Percentiles rank a stretch among this genome's conserved stretches.
These are phyloP conservation scores for Gallinago undulata DNA, from an alignment of 2,113 vertebrate species.

Conservation along the genomic window DNA sequence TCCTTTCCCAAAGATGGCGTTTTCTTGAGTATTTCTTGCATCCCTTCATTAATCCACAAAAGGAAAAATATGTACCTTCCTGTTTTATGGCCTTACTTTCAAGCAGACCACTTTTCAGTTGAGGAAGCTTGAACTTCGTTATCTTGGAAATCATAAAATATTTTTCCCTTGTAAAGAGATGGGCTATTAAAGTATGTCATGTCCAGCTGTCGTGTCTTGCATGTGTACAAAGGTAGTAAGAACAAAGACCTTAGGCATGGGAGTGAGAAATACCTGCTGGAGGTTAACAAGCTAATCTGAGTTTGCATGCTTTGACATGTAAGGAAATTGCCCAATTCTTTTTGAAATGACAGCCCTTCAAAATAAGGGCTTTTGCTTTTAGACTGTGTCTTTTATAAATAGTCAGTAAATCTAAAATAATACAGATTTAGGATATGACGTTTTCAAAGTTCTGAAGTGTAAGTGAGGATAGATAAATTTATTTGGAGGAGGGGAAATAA, in stretches of 20 bases:
- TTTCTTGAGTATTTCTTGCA: neutral
- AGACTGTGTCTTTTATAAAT: neutral
- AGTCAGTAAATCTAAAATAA: neutral
- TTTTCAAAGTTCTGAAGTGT: neutral
- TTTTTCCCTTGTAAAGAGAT: neutral
- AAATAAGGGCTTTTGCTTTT: neutral
- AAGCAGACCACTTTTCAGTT: neutral
- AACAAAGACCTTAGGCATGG: neutral
- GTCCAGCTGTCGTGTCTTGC: neutral
- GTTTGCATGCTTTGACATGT: neutral
- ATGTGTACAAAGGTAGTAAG: neutral
- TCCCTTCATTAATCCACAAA: neutral
- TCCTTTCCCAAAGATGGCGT: neutral
- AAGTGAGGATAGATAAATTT: neutral
- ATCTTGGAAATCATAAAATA: neutral
- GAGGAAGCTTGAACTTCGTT: neutral
- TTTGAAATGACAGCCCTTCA: neutral
- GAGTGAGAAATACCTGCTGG: neutral
- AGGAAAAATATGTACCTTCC: fast-evolving
- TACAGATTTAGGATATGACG: fast-evolving
- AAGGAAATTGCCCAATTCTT: neutral
- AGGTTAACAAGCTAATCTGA: neutral
- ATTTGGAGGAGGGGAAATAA: neutral
- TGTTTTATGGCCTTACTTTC: neutral
- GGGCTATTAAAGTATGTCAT: neutral